Percentiles rank a stretch among this genome's conserved stretches.
phyloP scores from a whole-genome alignment of 2,888 invertebrate genomes.

The Catocala fraxini region DNA sequence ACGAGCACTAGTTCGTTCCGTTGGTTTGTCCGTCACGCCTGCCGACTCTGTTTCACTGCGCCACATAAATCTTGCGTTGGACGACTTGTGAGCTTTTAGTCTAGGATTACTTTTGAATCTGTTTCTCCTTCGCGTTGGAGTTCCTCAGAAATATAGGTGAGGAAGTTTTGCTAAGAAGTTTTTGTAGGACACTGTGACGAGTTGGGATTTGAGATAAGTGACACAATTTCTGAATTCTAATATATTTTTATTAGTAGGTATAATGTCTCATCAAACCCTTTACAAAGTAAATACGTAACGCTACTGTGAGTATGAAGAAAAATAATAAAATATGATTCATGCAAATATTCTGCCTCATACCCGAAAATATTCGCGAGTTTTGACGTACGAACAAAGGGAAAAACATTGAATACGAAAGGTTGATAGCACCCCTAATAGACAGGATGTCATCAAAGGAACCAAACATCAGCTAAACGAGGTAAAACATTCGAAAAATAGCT shows the following conservation, averaged over 20 bases:
- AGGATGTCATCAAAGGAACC: conserved; percentile 67
- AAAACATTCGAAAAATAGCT: conserved; percentile 73
- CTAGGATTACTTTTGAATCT: conserved; percentile 26
- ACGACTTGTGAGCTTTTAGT: conserved; percentile 48
- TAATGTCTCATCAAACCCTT: not conserved
- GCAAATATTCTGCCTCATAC: conserved; percentile 38
- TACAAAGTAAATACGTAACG: not conserved
- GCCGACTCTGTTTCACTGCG: conserved; percentile 47
- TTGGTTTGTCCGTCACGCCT: conserved; percentile 54
- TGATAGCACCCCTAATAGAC: conserved; percentile 50
- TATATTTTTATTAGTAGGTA: too few species aligned
- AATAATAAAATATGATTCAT: conserved; percentile 29
- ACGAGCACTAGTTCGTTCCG: conserved; percentile 55
- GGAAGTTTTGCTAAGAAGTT: not conserved
- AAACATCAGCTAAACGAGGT: conserved; percentile 73
- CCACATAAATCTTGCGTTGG: conserved; percentile 56
- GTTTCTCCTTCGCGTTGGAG: conserved; percentile 11
- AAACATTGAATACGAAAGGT: conserved; percentile 46
- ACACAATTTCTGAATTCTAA: not conserved
- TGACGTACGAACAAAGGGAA: conserved; percentile 44
- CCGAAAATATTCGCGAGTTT: conserved; percentile 35
- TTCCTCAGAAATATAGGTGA: conserved; percentile 12
- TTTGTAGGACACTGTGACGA: not conserved
- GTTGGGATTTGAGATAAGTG: not conserved
- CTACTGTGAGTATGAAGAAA: conserved; percentile 9